Percentiles rank a stretch among this genome's conserved stretches.
phyloP scores from a whole-genome alignment of 2,888 invertebrate species.

The Oconnorella tubifera region DNA sequence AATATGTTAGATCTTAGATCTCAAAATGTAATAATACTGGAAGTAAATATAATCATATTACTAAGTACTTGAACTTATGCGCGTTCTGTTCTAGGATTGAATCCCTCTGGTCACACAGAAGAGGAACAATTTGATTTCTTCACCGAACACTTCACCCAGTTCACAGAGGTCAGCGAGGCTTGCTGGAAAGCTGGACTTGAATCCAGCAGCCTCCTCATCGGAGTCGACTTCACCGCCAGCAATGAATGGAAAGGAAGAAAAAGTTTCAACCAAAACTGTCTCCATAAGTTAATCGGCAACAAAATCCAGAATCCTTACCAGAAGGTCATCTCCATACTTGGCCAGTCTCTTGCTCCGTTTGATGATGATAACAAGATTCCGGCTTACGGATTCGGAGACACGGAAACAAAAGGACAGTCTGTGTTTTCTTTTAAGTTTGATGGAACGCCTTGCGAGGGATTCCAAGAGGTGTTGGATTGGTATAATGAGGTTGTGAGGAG shows the following conservation, averaged over 20 bases:
- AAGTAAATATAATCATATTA: no score
- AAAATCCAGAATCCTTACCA: conserved; percentile 57
- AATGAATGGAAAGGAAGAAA: conserved; percentile 61
- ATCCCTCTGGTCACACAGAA: conserved; percentile 7
- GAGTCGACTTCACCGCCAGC: conserved; percentile 61
- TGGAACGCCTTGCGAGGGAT: conserved; percentile 43
- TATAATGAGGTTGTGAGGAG: conserved; percentile 55
- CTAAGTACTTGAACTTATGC: no score
- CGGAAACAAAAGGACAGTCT: conserved; percentile 42
- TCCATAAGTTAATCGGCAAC: conserved; percentile 52
- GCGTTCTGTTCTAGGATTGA: conserved; percentile 26
- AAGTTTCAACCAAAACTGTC: conserved; percentile 56
- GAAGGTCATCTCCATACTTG: conserved; percentile 52
- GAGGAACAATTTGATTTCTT: conserved; percentile 42
- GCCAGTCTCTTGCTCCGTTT: conserved; percentile 50
- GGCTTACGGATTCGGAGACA: conserved; percentile 53
- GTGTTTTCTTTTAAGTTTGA: conserved; percentile 47
- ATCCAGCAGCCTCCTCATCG: conserved; percentile 59
- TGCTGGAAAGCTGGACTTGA: conserved; percentile 58
- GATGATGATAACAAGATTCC: conserved; percentile 49
- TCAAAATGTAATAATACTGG: no score
- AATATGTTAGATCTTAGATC: no score
- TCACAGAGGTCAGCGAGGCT: conserved; percentile 54
- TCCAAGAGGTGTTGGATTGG: conserved; percentile 49
- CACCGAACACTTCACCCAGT: conserved; percentile 50